phyloP scores from a whole-genome alignment of 2,797 vertebrate genomes.

The Pseudopleuronectes americanus region DNA sequence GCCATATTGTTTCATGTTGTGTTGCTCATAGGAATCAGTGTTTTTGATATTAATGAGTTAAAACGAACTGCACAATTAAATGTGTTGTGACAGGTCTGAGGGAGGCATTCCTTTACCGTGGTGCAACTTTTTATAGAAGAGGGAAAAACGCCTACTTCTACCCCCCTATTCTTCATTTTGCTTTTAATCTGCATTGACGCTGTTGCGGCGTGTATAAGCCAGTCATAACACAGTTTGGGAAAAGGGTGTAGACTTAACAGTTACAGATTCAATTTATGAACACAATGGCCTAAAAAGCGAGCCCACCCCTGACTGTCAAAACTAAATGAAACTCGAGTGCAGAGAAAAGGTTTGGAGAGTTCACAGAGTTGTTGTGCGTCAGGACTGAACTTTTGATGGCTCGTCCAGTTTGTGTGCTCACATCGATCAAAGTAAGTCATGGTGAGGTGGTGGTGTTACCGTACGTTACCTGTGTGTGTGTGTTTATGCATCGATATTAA shows the following conservation, averaged over 20 bases:
- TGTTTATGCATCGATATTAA: not conserved
- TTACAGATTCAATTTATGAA: slow-evolving; percentile 71
- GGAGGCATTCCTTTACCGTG: not conserved
- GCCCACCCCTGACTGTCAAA: slow-evolving; percentile 68
- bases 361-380: slow-evolving; percentile 50
- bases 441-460: slow-evolving; percentile 3
- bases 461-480: not conserved
- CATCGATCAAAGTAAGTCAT: slow-evolving; percentile 24
- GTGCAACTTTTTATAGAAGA: not conserved
- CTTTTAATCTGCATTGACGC: slow-evolving; percentile 58
- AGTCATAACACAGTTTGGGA: slow-evolving; percentile 67
- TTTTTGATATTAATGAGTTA: not conserved
- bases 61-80: not conserved
- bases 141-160: slow-evolving; percentile 2
- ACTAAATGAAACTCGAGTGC: slow-evolving; percentile 62
- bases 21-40: not conserved
- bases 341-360: slow-evolving; percentile 51
- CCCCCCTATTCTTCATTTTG: slow-evolving; percentile 26
- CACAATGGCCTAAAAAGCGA: slow-evolving; percentile 61
- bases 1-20: not conserved
- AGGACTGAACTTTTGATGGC: slow-evolving; percentile 50
- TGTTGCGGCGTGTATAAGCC: slow-evolving; percentile 46
- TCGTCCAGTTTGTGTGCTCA: slow-evolving; percentile 28
- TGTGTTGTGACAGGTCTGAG: not conserved
- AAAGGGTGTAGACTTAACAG: slow-evolving; percentile 66